These are phyloP conservation scores for Ectemnius cavifrons DNA, from an alignment of 2,888 invertebrate species.

Conservation along the genomic window DNA sequence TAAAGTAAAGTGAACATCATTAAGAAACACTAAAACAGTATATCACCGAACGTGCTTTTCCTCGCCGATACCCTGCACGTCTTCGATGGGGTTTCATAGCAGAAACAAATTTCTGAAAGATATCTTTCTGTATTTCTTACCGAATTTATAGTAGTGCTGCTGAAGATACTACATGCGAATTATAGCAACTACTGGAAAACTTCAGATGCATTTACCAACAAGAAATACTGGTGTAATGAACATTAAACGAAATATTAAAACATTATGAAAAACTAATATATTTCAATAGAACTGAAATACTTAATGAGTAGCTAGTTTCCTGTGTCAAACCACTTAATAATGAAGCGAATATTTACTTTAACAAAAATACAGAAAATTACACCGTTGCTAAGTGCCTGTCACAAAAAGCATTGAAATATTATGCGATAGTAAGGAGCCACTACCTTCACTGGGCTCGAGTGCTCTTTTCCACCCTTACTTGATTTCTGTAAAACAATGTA, in stretches of 20 bases:
- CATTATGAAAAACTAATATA: too few species aligned
- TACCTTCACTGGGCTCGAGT: slow-evolving; percentile 86
- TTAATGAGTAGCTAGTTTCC: too few species aligned
- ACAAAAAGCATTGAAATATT: slow-evolving; percentile 64
- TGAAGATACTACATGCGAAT: background rate
- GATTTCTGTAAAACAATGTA: slow-evolving; percentile 84
- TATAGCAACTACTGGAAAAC: background rate
- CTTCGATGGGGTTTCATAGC: slow-evolving; percentile 66
- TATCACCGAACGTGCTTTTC: slow-evolving; percentile 72
- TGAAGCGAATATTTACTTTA: too few species aligned
- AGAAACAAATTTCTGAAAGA: slow-evolving; percentile 76
- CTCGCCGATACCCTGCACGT: slow-evolving; percentile 67
- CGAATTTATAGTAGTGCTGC: slow-evolving; percentile 1
- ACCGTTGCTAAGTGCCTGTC: slow-evolving; percentile 8
- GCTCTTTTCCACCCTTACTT: slow-evolving; percentile 87
- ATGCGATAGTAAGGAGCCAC: slow-evolving; percentile 66
- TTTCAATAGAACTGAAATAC: too few species aligned
- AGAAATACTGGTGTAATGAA: background rate
- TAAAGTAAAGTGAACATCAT: slow-evolving; percentile 32
- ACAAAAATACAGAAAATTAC: too few species aligned
- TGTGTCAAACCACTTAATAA: too few species aligned
- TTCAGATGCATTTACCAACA: too few species aligned
- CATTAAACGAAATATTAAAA: background rate
- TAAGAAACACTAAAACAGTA: slow-evolving; percentile 62
- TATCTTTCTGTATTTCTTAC: slow-evolving; percentile 39